Percentiles rank a stretch among this genome's conserved stretches.
phyloP scores from a whole-genome alignment of 1,140 invertebrate genomes.

The Elysia chlorotica region DNA sequence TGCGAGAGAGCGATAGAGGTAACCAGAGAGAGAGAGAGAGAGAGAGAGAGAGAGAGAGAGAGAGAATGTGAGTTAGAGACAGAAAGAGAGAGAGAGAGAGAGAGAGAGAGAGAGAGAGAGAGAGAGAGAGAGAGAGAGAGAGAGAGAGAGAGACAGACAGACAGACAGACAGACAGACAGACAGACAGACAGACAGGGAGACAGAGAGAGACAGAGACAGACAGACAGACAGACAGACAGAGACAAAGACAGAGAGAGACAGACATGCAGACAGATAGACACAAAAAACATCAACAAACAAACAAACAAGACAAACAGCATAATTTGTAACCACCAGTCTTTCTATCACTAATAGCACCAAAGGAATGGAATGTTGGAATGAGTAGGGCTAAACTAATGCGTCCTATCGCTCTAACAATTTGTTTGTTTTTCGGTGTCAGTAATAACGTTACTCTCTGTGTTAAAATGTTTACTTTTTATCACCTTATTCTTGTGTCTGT shows the following conservation, averaged over 20 bases:
- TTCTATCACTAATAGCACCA: no score
- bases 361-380: no score
- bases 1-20: not conserved
- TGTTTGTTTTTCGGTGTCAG: no score
- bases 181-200: not conserved
- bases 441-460: no score
- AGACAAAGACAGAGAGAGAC: not conserved
- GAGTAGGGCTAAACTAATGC: no score
- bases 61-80: not conserved
- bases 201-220: conserved; percentile 1
- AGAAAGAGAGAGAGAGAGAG: not conserved
- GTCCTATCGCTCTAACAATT: no score
- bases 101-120: not conserved
- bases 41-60: not conserved
- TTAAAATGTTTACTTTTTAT: no score
- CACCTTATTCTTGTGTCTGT: no score
- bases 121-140: not conserved
- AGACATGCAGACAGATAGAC: no score
- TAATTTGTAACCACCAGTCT: no score
- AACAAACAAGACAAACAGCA: no score
- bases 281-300: no score
- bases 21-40: conserved; percentile 9
- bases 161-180: not conserved
- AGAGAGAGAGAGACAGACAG: not conserved
- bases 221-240: not conserved